A percentile compares a stretch with the other conserved stretches of the same genome.
Conservation (phyloP, 2,113 vertebrate species). For the Rattus rattus region DNA sequence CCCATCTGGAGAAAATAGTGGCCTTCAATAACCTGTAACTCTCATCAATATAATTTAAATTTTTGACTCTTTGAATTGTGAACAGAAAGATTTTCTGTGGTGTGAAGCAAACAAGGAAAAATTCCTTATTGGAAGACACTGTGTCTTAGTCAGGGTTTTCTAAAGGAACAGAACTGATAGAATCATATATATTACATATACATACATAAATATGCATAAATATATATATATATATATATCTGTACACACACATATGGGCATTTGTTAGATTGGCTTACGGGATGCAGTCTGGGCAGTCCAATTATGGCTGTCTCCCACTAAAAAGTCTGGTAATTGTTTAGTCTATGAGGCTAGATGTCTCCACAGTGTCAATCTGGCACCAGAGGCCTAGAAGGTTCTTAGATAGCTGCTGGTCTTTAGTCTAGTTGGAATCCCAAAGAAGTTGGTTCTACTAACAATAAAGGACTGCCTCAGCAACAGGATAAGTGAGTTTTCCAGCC, state of each 20-base stretch:
- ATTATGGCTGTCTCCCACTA: not conserved
- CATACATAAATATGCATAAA: too few relatives aligned
- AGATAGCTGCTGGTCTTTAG: not conserved
- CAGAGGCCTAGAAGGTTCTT: not conserved
- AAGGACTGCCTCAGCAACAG: not conserved
- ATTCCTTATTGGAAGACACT: not conserved
- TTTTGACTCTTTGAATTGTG: not conserved
- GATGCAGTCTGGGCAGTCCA: not conserved
- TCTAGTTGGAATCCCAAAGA: not conserved
- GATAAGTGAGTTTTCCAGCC: not conserved
- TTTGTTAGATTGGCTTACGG: not conserved
- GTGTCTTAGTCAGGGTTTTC: not conserved
- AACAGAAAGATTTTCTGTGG: constrained; percentile 8
- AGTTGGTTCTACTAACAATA: not conserved
- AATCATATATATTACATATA: not conserved
- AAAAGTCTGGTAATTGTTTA: not conserved
- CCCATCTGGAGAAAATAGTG: not conserved
- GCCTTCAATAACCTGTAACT: not conserved
- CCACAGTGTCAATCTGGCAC: not conserved
- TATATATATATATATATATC: too few relatives aligned
- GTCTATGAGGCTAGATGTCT: not conserved
- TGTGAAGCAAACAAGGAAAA: not conserved
- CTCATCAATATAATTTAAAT: not conserved
- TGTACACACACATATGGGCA: too few relatives aligned
- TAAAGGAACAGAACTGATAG: not conserved